Base-by-base conservation (phyloP, 2,797 vertebrate species). In the Enteromius afrohamiltoni region DNA sequence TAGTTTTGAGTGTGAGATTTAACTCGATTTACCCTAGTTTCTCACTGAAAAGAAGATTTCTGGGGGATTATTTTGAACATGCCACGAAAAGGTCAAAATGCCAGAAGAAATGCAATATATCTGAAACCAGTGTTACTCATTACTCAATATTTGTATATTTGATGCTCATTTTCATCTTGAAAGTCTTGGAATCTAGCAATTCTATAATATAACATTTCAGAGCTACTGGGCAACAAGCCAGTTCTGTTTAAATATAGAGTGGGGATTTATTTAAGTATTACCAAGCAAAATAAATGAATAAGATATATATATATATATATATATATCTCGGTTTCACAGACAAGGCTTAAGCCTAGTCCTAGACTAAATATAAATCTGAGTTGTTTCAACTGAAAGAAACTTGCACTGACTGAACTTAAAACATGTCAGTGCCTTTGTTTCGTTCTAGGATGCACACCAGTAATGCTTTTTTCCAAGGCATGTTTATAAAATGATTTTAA, bases 181-280 rank as follows among this genome's bases (percentile, higher is more conserved):
- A 67, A 87, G 93, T 91, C 73, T 83, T 14, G 19, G 47, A 31
- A 94, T 93, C 84, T 87, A 89, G 87, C 73, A 70, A 81, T 83
- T 73, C 77, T 92, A 92, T 91, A 91, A 91, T 88, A 88, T n/a
- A 79, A 79, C 85, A 92, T 91, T 93, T 91, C 80, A 86, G 86
- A 87, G 91, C 87, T 89, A 92, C 92, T 90, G 89, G 69, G 70
- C 69, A 80, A 73, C 17, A 73, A 65, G 55, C 71, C 77, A 64
- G 45, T 13, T 55, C 9, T n/a, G 37, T 74, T 79, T 40, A 79
- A 21, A 84, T 65, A 40, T 42, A 62, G 19, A 84, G 47, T 26
- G 23, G 17, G 51, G 34, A 73, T 55, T 69, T 31, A 34, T 79
- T 71, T 51, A 23, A 40, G 42, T 14, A 14, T 29, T 74, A 9